phyloP scores from a whole-genome alignment of 2,888 invertebrate species.

The Aphidoletes aphidimyza region DNA sequence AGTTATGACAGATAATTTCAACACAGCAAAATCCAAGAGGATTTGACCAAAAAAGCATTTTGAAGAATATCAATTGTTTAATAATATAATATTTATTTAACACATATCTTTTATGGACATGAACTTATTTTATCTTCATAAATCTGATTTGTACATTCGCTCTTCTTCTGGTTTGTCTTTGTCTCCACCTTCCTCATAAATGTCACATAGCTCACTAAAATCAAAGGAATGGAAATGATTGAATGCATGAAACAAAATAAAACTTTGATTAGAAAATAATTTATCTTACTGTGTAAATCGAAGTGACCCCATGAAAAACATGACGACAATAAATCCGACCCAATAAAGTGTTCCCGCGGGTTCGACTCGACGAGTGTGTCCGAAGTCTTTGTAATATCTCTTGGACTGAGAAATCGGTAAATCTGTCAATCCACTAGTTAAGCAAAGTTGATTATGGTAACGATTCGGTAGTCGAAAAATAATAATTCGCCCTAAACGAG shows the following conservation, averaged over 20 bases:
- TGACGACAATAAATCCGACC: neutral
- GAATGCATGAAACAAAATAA: no score
- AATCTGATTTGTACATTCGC: neutral
- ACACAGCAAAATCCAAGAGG: no score
- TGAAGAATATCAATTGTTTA: no score
- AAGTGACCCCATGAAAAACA: neutral
- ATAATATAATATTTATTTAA: no score
- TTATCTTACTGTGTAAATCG: neutral
- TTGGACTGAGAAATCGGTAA: neutral
- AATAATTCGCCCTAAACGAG: no score
- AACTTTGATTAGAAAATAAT: no score
- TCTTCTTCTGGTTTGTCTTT: neutral
- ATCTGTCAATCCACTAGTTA: neutral
- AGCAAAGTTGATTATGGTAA: neutral
- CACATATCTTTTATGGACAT: neutral
- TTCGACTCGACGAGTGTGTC: neutral
- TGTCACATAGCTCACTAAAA: neutral
- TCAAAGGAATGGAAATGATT: neutral
- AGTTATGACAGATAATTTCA: no score
- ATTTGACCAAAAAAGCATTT: no score
- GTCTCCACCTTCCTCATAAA: neutral
- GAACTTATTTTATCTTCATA: neutral
- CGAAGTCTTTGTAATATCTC: constrained; percentile 3
- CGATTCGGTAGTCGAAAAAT: neutral
- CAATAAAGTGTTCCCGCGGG: neutral